Conservation (phyloP, 2,113 vertebrate species). For the Daphoenositta chrysoptera region DNA sequence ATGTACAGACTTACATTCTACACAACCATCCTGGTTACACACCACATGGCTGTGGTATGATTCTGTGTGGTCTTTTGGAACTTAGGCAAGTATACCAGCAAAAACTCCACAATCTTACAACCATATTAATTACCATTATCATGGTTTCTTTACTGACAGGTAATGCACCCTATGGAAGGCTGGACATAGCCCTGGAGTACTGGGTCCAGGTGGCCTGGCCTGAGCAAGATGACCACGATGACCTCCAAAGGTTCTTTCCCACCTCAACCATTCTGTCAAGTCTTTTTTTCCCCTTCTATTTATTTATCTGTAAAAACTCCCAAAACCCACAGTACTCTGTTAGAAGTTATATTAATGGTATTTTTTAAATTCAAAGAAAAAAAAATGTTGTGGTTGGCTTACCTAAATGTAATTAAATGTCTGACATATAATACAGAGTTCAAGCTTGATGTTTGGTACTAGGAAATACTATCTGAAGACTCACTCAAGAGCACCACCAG, state of each 20-base stretch:
- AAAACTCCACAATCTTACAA: not conserved
- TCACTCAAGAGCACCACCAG: not conserved
- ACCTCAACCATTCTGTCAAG: not conserved
- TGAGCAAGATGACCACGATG: not conserved
- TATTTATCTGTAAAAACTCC: not conserved
- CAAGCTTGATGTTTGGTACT: not conserved
- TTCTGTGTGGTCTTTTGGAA: not conserved
- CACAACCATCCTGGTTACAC: not conserved
- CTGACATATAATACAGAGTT: not conserved
- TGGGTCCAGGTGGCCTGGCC: not conserved
- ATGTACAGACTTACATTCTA: accelerated
- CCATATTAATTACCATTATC: not conserved
- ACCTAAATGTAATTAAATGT: not conserved
- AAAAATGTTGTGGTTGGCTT: not conserved
- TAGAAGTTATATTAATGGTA: not conserved
- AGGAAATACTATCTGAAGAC: not conserved
- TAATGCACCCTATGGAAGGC: not conserved
- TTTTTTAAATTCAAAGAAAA: not conserved
- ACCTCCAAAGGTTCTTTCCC: not conserved
- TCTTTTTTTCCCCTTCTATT: not conserved
- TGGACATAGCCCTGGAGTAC: not conserved
- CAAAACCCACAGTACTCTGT: not conserved
- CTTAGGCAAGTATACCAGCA: not conserved
- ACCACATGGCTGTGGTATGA: not conserved
- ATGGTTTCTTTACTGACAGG: not conserved